These are phyloP conservation scores for Psittacula echo DNA, from an alignment of 2,797 vertebrate species.

Conservation along the genomic window DNA sequence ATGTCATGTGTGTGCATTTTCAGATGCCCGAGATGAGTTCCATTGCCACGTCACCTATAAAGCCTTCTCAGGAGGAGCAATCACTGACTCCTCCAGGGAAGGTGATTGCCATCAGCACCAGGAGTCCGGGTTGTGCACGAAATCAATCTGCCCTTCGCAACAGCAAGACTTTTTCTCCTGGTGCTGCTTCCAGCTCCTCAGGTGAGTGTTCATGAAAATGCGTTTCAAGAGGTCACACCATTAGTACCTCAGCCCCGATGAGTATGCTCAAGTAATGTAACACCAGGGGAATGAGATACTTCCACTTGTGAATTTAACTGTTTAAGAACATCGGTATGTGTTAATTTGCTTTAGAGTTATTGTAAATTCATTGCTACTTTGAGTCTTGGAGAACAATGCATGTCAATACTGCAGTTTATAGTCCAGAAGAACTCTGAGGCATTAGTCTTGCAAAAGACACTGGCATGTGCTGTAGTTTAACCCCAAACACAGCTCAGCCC, in stretches of 20 bases:
- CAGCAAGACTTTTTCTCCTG: conserved; percentile 82
- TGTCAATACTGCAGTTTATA: neutral
- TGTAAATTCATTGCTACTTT: neutral
- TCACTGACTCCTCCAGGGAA: conserved; percentile 88
- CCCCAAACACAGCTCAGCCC: neutral
- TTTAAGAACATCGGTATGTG: neutral
- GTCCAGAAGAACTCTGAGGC: neutral
- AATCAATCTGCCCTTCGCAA: conserved; percentile 84
- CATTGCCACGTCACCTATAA: conserved; percentile 86
- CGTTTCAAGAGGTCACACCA: accelerated
- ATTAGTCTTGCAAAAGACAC: neutral
- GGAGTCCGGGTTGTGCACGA: conserved; percentile 90
- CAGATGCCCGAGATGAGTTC: conserved; percentile 88
- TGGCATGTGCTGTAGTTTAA: neutral
- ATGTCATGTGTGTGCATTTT: neutral
- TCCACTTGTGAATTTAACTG: neutral
- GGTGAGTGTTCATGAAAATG: conserved; percentile 69
- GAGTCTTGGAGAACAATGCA: neutral
- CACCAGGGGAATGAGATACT: neutral
- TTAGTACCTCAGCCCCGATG: accelerated
- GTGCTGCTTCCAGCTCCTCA: conserved; percentile 76
- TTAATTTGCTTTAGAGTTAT: neutral
- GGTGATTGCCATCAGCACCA: conserved; percentile 77
- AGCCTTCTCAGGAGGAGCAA: conserved; percentile 88
- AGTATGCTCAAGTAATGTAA: neutral